Conservation (phyloP, 1,140 invertebrate genomes). For the Caenorhabditis latens region DNA sequence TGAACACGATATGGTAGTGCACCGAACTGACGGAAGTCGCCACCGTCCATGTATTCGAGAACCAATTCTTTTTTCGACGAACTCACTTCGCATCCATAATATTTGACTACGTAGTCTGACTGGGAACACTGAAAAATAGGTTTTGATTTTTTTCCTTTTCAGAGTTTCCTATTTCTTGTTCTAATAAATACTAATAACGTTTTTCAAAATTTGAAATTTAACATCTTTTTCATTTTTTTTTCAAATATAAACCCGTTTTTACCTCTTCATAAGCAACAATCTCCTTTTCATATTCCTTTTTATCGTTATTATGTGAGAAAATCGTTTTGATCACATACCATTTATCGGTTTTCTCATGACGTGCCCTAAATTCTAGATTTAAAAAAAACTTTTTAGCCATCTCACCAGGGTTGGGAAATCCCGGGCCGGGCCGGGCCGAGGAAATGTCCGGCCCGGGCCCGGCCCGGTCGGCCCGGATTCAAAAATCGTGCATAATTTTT, state of each 20-base stretch:
- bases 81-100: slow-evolving; percentile 45
- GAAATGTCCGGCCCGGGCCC: too few species aligned
- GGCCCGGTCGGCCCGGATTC: too few species aligned
- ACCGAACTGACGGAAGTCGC: slow-evolving; percentile 29
- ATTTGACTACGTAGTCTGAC: slow-evolving; percentile 26
- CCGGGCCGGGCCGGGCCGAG: too few species aligned
- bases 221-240: not conserved
- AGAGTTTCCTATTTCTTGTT: not conserved
- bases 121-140: slow-evolving; percentile 20
- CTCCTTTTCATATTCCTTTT: slow-evolving; percentile 48
- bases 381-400: not conserved
- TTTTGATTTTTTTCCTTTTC: not conserved
- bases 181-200: not conserved
- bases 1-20: slow-evolving; percentile 17
- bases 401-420: too few species aligned
- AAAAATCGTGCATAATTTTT: too few species aligned
- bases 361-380: slow-evolving; percentile 6
- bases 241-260: not conserved
- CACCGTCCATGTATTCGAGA: not conserved
- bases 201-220: not conserved
- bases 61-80: slow-evolving; percentile 6
- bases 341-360: slow-evolving; percentile 11
- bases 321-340: slow-evolving; percentile 47
- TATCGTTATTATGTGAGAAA: slow-evolving; percentile 8
- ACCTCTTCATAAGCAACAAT: slow-evolving; percentile 47